Evolutionary conservation across 2,888 invertebrate species (phyloP).

Genomic region (Biston betularia): DNA sequence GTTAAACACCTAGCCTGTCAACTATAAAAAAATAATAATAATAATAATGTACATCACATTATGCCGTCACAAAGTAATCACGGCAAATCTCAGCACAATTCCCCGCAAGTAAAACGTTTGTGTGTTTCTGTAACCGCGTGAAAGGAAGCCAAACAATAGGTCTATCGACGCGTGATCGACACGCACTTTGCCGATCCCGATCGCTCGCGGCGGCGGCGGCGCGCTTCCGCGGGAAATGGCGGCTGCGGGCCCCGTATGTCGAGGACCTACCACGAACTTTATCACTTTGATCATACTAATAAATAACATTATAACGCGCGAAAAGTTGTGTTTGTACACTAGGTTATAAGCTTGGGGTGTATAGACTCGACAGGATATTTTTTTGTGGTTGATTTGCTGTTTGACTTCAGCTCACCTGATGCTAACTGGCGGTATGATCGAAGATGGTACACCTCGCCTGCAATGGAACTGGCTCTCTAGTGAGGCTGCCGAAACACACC

Average conservation of each 20-base stretch:
- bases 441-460: too few relatives aligned
- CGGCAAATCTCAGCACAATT: too few relatives aligned
- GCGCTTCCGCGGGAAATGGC: slow-evolving; percentile 56
- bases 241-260: slow-evolving; percentile 67
- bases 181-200: slow-evolving; percentile 36
- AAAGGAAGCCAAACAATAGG: slow-evolving; percentile 39
- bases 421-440: too few relatives aligned
- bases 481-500: too few relatives aligned
- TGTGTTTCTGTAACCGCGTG: slow-evolving; percentile 25
- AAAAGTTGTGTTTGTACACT: too few relatives aligned
- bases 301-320: neutral
- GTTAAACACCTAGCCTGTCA: too few relatives aligned
- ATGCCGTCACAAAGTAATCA: neutral
- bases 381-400: too few relatives aligned
- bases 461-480: too few relatives aligned
- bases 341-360: too few relatives aligned
- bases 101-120: slow-evolving; percentile 20
- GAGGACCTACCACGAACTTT: slow-evolving; percentile 40
- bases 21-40: too few relatives aligned
- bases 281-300: neutral
- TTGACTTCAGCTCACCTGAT: too few relatives aligned
- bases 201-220: slow-evolving; percentile 42
- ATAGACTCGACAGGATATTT: too few relatives aligned
- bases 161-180: slow-evolving; percentile 42
- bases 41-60: neutral